These are phyloP conservation scores for Gnatocerus cornutus DNA, from an alignment of 2,888 invertebrate species.

Conservation along the genomic window DNA sequence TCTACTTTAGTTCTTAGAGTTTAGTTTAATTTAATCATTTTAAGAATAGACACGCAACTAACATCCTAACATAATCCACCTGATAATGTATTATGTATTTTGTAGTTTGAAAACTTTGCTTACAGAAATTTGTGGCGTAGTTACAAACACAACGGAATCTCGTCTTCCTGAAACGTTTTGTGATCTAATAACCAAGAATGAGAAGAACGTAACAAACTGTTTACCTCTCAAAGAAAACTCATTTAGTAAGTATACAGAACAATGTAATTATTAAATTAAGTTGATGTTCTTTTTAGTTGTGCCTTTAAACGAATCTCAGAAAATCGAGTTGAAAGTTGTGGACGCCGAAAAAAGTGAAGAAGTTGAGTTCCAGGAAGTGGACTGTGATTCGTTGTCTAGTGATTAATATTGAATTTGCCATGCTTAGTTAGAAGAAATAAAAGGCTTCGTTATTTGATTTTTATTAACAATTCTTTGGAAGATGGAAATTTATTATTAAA, in stretches of 20 bases:
- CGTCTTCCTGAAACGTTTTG: slow-evolving; percentile 51
- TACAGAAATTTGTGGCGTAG: slow-evolving; percentile 53
- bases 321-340: slow-evolving; percentile 45
- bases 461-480: slow-evolving; percentile 33
- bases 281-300: slow-evolving; percentile 38
- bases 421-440: slow-evolving; percentile 6
- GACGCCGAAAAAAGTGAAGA: slow-evolving; percentile 43
- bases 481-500: slow-evolving; percentile 39
- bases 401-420: not conserved
- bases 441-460: slow-evolving; percentile 17
- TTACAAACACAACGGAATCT: slow-evolving; percentile 48
- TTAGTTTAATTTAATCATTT: too few relatives aligned
- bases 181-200: slow-evolving; percentile 43
- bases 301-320: slow-evolving; percentile 46
- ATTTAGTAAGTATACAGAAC: slow-evolving; percentile 43
- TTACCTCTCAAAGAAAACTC: slow-evolving; percentile 44
- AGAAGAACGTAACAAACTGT: slow-evolving; percentile 50
- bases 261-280: not conserved
- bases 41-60: too few relatives aligned
- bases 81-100: too few relatives aligned
- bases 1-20: too few relatives aligned
- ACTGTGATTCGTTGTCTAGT: slow-evolving; percentile 46
- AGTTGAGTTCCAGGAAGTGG: slow-evolving; percentile 52
- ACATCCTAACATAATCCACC: too few relatives aligned
- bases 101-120: not conserved